phyloP scores from a whole-genome alignment of 2,113 vertebrate species.

The Scomber japonicus region DNA sequence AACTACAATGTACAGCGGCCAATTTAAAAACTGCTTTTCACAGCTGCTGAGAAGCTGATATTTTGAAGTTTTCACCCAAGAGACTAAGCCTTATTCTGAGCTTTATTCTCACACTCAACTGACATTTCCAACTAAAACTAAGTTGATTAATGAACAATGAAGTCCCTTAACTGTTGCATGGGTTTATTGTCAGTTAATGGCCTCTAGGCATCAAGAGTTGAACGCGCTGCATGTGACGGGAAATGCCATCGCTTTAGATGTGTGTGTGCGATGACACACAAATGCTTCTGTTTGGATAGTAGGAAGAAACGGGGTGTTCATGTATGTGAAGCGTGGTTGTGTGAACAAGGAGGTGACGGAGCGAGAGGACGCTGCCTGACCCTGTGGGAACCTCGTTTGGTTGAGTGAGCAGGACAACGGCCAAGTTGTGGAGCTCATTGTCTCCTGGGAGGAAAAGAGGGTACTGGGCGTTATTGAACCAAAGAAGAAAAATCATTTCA shows the following conservation, averaged over 20 bases:
- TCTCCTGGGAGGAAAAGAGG: conserved; percentile 44
- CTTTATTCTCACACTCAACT: conserved; percentile 30
- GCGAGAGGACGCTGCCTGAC: conserved; percentile 47
- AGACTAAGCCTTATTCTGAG: conserved; percentile 14
- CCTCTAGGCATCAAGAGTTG: background rate
- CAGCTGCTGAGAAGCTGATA: conserved; percentile 52
- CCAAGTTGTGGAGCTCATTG: conserved; percentile 48
- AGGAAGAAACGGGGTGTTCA: background rate
- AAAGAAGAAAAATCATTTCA: conserved; percentile 18
- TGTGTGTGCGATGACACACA: conserved; percentile 46
- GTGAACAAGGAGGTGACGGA: conserved; percentile 62
- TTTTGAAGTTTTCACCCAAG: conserved; percentile 39
- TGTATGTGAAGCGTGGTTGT: conserved; percentile 56
- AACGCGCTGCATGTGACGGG: conserved; percentile 48
- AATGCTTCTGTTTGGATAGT: conserved; percentile 52
- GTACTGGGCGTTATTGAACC: conserved; percentile 13
- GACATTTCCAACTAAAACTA: conserved; percentile 24
- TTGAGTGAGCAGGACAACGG: conserved; percentile 42
- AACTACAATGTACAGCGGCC: background rate
- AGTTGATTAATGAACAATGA: conserved; percentile 4
- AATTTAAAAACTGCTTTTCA: conserved; percentile 37
- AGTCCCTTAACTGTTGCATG: conserved; percentile 10
- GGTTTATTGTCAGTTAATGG: conserved; percentile 24
- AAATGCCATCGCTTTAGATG: conserved; percentile 42
- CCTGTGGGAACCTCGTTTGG: conserved; percentile 65